A percentile compares a stretch with the other conserved stretches of the same genome.
These are phyloP conservation scores for Vollenhovia emeryi DNA, from an alignment of 1,140 invertebrate species.

Conservation along the genomic window DNA sequence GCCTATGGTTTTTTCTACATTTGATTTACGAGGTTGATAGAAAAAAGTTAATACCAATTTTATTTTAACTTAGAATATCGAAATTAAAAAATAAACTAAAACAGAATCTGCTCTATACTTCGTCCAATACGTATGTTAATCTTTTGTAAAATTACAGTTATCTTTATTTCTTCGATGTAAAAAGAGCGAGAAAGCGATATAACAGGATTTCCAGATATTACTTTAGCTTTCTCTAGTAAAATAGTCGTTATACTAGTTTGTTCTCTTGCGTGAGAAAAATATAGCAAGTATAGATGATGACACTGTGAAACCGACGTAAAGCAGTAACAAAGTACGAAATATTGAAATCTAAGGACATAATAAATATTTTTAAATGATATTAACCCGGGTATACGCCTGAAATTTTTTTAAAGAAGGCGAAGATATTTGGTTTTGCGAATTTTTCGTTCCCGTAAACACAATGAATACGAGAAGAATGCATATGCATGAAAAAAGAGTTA, in stretches of 20 bases:
- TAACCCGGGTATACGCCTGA: too few relatives aligned
- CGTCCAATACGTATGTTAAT: background rate
- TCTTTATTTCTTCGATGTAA: background rate
- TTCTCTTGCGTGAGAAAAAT: background rate
- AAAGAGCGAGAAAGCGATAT: background rate
- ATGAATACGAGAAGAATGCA: too few relatives aligned
- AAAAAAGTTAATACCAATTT: background rate
- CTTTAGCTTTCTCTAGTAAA: background rate
- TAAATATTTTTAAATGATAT: background rate
- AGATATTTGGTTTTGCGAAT: too few relatives aligned
- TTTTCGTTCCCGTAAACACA: too few relatives aligned
- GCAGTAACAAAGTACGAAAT: background rate
- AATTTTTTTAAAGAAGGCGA: too few relatives aligned
- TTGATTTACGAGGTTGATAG: background rate
- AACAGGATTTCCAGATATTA: background rate
- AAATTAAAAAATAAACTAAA: background rate
- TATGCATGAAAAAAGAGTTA: too few relatives aligned
- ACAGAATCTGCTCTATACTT: background rate
- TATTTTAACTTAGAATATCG: background rate
- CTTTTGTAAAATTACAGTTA: background rate
- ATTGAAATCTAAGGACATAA: background rate
- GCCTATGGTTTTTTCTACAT: background rate
- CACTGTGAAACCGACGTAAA: background rate
- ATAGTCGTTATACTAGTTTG: background rate
- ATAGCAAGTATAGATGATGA: background rate